A percentile compares a stretch with the other conserved stretches of the same genome.
Evolutionary conservation across 2,797 vertebrate genomes (phyloP).

Genomic region (Hylomyscus alleni): DNA sequence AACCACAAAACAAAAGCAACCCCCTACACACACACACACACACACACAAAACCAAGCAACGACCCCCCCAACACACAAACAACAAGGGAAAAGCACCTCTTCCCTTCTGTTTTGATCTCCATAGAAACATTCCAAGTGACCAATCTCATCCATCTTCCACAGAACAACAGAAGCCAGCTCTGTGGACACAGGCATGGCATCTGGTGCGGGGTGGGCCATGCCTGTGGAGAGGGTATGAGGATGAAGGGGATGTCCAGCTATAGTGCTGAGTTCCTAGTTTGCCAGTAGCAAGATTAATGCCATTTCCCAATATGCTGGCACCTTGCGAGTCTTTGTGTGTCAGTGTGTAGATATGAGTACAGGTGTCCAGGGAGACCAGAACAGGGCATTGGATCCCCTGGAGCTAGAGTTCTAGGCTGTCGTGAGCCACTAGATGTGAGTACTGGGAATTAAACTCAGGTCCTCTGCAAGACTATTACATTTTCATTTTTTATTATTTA

Average conservation of each 20-base stretch:
- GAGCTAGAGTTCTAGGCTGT: background rate
- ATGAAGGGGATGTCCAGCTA: background rate
- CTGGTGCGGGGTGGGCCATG: background rate
- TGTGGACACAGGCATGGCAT: background rate
- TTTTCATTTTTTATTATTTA: background rate
- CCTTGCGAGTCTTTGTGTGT: background rate
- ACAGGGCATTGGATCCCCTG: background rate
- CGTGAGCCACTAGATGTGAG: background rate
- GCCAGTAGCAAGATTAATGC: background rate
- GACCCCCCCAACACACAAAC: too few relatives aligned
- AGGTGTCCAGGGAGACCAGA: background rate
- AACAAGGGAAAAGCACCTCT: background rate
- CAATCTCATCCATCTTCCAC: background rate
- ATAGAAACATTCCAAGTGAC: background rate
- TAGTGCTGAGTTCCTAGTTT: background rate
- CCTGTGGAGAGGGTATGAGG: background rate
- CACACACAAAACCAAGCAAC: background rate
- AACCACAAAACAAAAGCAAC: background rate
- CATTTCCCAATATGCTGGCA: background rate
- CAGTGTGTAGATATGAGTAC: background rate
- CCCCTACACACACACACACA: background rate
- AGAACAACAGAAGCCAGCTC: background rate
- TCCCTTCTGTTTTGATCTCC: background rate
- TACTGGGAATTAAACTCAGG: background rate
- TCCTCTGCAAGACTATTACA: background rate